A percentile compares a stretch with the other conserved stretches of the same genome.
These are phyloP conservation scores for Cynoglossus semilaevis DNA, from an alignment of 2,113 vertebrate genomes.

Conservation along the genomic window DNA sequence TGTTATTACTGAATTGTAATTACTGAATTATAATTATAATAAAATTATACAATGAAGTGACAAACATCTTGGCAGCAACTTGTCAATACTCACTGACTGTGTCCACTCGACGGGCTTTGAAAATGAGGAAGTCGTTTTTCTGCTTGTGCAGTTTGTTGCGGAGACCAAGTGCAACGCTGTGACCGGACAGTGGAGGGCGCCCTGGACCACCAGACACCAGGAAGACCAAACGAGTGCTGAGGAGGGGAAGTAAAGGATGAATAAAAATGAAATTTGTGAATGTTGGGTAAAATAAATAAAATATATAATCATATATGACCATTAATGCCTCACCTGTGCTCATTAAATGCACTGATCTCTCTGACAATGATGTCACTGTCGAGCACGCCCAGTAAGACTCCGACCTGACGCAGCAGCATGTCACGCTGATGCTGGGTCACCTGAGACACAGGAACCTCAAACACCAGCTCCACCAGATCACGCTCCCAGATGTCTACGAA, in stretches of 20 bases:
- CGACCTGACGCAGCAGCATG: slow-evolving; percentile 95
- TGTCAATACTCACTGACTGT: slow-evolving; percentile 88
- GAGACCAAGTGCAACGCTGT: slow-evolving; percentile 84
- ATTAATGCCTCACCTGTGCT: slow-evolving; percentile 82
- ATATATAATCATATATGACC: not conserved
- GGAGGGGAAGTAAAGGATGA: not conserved
- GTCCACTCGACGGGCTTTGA: slow-evolving; percentile 84
- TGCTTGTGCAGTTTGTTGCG: slow-evolving; percentile 89
- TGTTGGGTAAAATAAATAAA: not conserved
- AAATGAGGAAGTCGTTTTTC: slow-evolving; percentile 94
- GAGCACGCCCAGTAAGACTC: slow-evolving; percentile 90
- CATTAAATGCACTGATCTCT: slow-evolving; percentile 90
- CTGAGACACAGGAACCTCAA: slow-evolving; percentile 89
- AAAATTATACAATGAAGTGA: too few species aligned
- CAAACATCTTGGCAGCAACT: not conserved
- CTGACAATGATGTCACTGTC: slow-evolving; percentile 94
- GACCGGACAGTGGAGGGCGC: slow-evolving; percentile 87
- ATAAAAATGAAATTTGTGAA: not conserved
- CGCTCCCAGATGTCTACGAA: slow-evolving; percentile 82
- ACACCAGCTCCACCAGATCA: slow-evolving; percentile 93
- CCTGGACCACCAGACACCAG: slow-evolving; percentile 90
- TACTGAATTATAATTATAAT: too few species aligned
- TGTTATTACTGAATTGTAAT: too few species aligned
- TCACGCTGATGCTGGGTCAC: slow-evolving; percentile 91
- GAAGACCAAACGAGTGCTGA: slow-evolving; percentile 94